Evolutionary conservation across 1,140 invertebrate species (phyloP), one percentile per base, ranked within the genome.

Genomic region (Tigriopus japonicus): DNA sequence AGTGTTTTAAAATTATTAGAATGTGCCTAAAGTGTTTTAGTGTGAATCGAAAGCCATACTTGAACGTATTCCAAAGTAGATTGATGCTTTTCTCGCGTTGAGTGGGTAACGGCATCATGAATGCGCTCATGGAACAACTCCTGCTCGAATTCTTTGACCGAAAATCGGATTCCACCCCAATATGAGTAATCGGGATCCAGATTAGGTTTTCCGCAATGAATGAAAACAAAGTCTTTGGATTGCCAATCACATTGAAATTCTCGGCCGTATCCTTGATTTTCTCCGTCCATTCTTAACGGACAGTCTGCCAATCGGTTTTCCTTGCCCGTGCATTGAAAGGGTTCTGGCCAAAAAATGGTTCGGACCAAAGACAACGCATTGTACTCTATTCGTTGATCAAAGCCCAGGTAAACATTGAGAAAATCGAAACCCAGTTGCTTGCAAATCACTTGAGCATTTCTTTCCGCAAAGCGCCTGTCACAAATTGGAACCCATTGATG

Each of bases 401-500:
- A 78, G 63, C 83, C 80, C 62, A 92, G 83, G 69, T 83, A 89
- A 1, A 88, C 83, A 71, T 95, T 93, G 14, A 94, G 76, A 0
- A 82, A 80, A 70, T 92, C 85, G 66, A 84, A 83, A 15, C 91
- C 90, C n/a, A 98, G 71, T 69, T 97, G 87, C 19, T 86, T 77
- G 69, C 95, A 99, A 0, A 95, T 87, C 0, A 98, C 90, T 76
- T 92, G 82, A 2, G 88, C 89, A 71, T 95, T 95, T 67, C 88
- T 76, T 69, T 94, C 87, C 0, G 88, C 94, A 69, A 98, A 98
- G 60, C 90, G 76, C 53, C 79, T 77, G 75, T 99, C 95, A 72
- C 96, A 99, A 69, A 97, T 82, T 0, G 95, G 88, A 42, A 95
- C 86, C 90, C 92, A 97, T 70, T 97, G 90, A 10, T 89, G 72